Conservation (phyloP, 2,888 invertebrate genomes). For the Cartodere bifasciata region DNA sequence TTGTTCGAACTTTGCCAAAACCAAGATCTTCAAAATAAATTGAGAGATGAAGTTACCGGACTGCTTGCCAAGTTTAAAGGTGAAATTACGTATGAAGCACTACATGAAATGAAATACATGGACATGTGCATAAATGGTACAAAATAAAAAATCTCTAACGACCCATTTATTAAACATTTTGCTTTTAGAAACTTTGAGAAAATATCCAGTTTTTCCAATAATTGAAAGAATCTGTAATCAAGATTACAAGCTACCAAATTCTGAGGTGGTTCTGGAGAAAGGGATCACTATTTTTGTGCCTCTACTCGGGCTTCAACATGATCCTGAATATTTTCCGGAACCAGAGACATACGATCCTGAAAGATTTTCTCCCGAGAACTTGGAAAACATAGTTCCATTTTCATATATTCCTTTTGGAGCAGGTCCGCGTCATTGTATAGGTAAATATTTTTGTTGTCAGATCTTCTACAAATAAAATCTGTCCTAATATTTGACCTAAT, state of each 20-base stretch:
- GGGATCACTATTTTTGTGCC: constrained; percentile 27
- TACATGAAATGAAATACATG: too few relatives aligned
- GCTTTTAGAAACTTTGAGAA: constrained; percentile 28
- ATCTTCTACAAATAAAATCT: too few relatives aligned
- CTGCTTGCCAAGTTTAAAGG: too few relatives aligned
- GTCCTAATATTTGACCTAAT: too few relatives aligned
- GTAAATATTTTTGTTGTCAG: too few relatives aligned
- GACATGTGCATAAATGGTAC: too few relatives aligned
- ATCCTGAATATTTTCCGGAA: constrained; percentile 27
- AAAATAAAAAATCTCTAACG: too few relatives aligned
- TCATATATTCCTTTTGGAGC: constrained; percentile 3
- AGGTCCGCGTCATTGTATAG: constrained; percentile 3
- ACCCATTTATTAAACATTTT: neutral
- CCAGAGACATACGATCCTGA: constrained; percentile 31
- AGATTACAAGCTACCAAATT: constrained; percentile 17
- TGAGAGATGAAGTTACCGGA: too few relatives aligned
- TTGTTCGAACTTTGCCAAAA: too few relatives aligned
- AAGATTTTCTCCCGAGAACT: constrained; percentile 26
- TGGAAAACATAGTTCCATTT: constrained; percentile 8
- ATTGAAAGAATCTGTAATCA: constrained; percentile 19
- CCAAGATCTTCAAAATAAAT: too few relatives aligned
- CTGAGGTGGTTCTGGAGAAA: constrained; percentile 19
- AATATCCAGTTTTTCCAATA: constrained; percentile 27
- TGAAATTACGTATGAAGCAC: too few relatives aligned
- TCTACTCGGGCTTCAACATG: constrained; percentile 25